These are phyloP conservation scores for Caenorhabditis doughertyi DNA, from an alignment of 2,888 invertebrate species.

Conservation along the genomic window DNA sequence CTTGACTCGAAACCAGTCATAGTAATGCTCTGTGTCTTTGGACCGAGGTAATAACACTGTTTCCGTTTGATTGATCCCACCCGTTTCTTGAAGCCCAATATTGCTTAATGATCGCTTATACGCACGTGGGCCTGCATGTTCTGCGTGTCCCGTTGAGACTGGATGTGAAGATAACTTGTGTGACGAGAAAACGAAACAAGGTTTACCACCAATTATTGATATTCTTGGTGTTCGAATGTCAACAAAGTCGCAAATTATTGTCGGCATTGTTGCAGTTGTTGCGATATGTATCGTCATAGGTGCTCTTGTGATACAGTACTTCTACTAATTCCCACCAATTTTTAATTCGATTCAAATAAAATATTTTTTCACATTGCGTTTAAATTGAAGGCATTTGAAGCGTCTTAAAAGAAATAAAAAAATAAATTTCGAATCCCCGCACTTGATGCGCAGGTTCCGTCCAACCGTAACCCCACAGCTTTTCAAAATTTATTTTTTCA, in stretches of 20 bases:
- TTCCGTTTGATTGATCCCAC: neutral
- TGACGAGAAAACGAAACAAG: conserved; percentile 12
- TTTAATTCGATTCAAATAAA: no score
- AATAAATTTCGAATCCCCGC: no score
- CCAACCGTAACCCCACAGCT: no score
- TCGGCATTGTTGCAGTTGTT: neutral
- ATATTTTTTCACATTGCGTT: no score
- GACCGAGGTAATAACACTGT: conserved; percentile 11
- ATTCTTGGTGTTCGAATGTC: conserved; percentile 27
- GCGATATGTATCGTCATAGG: neutral
- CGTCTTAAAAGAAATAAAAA: no score
- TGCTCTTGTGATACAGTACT: neutral
- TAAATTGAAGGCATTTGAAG: no score
- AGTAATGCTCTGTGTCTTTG: conserved; percentile 28
- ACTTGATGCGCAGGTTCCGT: no score
- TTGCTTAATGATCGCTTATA: neutral
- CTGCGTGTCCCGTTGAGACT: conserved; percentile 8
- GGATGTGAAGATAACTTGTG: conserved; percentile 32
- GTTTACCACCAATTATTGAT: conserved; percentile 4
- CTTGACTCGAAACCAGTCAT: neutral
- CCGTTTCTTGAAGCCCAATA: conserved; percentile 1
- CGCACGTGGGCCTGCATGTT: conserved; percentile 5
- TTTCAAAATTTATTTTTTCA: no score
- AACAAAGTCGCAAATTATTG: neutral
- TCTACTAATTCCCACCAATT: neutral